These are phyloP conservation scores for Notamacropus eugenii DNA, from an alignment of 2,797 vertebrate species.

Conservation along the genomic window DNA sequence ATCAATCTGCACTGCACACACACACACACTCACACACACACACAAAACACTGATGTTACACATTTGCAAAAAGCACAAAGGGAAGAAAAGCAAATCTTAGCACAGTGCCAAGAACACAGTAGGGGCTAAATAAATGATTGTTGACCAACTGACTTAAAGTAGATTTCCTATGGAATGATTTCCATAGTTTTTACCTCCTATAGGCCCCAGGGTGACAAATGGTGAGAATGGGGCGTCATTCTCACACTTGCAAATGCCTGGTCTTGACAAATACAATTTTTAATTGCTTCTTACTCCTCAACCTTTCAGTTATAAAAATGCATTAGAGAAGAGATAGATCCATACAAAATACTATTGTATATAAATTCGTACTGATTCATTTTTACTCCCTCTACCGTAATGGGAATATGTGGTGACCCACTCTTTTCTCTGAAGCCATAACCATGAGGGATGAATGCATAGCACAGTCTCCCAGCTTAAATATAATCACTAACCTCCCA, in stretches of 20 bases:
- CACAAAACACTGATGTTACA: neutral
- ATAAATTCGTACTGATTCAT: conserved; percentile 24
- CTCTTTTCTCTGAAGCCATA: neutral
- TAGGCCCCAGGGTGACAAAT: neutral
- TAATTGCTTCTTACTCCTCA: conserved; percentile 31
- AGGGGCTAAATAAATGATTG: conserved; percentile 1
- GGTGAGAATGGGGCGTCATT: conserved; percentile 38
- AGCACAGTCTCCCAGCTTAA: neutral
- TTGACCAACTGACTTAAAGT: neutral
- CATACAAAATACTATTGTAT: conserved; percentile 19
- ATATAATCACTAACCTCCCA: neutral
- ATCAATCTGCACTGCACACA: conserved; percentile 45
- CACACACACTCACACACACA: neutral
- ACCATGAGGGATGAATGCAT: neutral
- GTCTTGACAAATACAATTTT: neutral
- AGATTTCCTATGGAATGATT: neutral
- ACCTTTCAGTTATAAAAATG: conserved; percentile 26
- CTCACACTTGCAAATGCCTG: conserved; percentile 16
- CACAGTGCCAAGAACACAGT: neutral
- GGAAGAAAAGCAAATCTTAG: neutral
- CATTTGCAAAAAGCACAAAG: conserved; percentile 7
- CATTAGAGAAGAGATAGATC: neutral
- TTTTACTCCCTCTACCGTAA: conserved; percentile 35
- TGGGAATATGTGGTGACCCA: neutral
- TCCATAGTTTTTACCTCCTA: neutral